Percentiles rank a stretch among this genome's conserved stretches.
These are phyloP conservation scores for Eilema caniola DNA, from an alignment of 2,888 invertebrate genomes.

Conservation along the genomic window DNA sequence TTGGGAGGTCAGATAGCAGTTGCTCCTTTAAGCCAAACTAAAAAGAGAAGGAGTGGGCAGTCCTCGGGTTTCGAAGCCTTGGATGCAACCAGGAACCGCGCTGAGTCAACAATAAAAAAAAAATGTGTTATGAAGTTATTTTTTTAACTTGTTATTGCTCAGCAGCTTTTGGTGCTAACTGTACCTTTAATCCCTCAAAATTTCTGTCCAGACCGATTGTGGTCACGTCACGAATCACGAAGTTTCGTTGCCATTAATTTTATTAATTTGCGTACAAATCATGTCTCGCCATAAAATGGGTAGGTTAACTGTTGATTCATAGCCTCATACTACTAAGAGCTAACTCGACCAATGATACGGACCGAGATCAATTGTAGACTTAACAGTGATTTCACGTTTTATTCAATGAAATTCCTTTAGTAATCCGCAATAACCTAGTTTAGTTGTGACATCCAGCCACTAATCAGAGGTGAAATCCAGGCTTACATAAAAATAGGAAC, in stretches of 20 bases:
- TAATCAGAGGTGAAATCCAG: not conserved
- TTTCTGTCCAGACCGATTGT: not conserved
- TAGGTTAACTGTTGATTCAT: not conserved
- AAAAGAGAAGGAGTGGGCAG: too few relatives aligned
- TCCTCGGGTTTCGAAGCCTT: too few relatives aligned
- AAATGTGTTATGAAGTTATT: too few relatives aligned
- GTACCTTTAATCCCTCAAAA: not conserved
- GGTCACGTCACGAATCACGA: not conserved
- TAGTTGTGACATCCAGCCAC: not conserved
- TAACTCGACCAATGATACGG: not conserved
- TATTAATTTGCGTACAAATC: slow-evolving; percentile 2
- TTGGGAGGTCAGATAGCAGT: too few relatives aligned
- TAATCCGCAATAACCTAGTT: too few relatives aligned
- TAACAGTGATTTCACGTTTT: not conserved
- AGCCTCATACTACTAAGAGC: not conserved
- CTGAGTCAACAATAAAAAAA: too few relatives aligned
- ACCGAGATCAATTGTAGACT: not conserved
- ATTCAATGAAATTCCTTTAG: too few relatives aligned
- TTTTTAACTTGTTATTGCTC: too few relatives aligned
- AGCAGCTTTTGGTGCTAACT: not conserved
- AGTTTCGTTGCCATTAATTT: not conserved
- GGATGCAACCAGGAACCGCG: too few relatives aligned
- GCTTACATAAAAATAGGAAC: not conserved
- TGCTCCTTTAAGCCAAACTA: too few relatives aligned
- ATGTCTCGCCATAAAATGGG: not conserved